Base-by-base conservation (phyloP, 1,140 invertebrate genomes). In the Tetramorium parvispinum region DNA sequence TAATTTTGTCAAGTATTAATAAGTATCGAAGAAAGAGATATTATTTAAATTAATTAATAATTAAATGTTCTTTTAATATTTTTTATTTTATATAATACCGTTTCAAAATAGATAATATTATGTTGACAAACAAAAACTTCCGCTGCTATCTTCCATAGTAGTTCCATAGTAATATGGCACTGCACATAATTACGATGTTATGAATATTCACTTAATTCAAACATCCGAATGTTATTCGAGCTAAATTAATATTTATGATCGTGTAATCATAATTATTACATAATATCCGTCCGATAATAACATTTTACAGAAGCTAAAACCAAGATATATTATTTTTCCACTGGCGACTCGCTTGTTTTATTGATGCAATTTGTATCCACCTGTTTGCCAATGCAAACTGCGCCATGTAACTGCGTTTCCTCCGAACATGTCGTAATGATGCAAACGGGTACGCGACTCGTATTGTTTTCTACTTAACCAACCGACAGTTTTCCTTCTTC, bases 211-310 rank as follows among this genome's bases (percentile, higher is more conserved):
- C 16, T 70, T 10, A 21, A 82, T 75, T 73, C 57, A 83, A 83
- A 59, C 32, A 82, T 46, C 7, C n/a, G 4, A 46, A 59, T 32
- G 10, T 75, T 83, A 73, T 59, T 37, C 27, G 13, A 13, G 10
- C 40, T 82, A 18, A 83, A 83, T 49, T 49, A 82, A 82, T 71
- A 71, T 70, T 37, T 13, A 40, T 40, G 43, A 46, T 81, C 6
- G 73, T 10, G 11, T 13, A 24, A 24, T 4, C 3, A 18, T 43
- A 70, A 59, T 70, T 73, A 59, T 24, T 73, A 40, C 24, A 18
- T 37, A 37, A 79, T 66, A 37, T 55, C 5, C 4, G 13, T 1
- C 21, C 5, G 21, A 24, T 43, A 71, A 57, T 81, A n/a, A 21
- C 24, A 24, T 43, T 83, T 61, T 61, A 49, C 32, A 18, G 40